These are phyloP conservation scores for Fistularia tabacaria DNA, from an alignment of 2,797 vertebrate species.

Conservation along the genomic window DNA sequence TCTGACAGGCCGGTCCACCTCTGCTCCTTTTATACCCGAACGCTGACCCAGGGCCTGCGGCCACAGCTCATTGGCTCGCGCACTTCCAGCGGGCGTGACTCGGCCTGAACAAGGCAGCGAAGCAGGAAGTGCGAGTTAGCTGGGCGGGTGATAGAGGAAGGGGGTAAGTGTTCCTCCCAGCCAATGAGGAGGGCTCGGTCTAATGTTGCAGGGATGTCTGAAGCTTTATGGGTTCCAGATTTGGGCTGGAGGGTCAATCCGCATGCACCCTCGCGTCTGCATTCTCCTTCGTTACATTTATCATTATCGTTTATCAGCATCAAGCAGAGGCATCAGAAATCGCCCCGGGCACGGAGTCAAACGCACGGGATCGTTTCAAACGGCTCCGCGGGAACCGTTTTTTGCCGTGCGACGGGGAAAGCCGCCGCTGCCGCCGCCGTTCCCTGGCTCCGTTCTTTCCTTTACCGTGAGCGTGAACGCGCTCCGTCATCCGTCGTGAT, in stretches of 20 bases:
- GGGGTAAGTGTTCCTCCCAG: slow-evolving; percentile 73
- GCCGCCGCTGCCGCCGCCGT: too few relatives aligned
- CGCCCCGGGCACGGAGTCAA: too few relatives aligned
- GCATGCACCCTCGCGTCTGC: slow-evolving; percentile 52
- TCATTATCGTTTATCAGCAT: slow-evolving; percentile 6
- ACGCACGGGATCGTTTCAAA: too few relatives aligned
- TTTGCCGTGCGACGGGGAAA: too few relatives aligned
- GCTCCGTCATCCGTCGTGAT: slow-evolving; percentile 11
- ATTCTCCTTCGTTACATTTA: slow-evolving; percentile 39
- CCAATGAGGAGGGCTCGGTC: slow-evolving; percentile 68
- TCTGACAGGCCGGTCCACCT: slow-evolving; percentile 68
- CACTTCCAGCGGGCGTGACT: slow-evolving; percentile 55
- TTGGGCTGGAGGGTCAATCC: slow-evolving; percentile 62
- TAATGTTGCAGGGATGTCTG: slow-evolving; percentile 76
- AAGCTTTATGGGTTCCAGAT: slow-evolving; percentile 89
- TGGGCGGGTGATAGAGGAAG: slow-evolving; percentile 58
- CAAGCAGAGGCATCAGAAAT: too few relatives aligned
- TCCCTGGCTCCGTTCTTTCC: background rate
- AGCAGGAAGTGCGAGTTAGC: slow-evolving; percentile 65
- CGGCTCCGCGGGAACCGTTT: too few relatives aligned
- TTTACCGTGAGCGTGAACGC: slow-evolving; percentile 7
- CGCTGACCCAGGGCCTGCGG: slow-evolving; percentile 43
- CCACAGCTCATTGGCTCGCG: slow-evolving; percentile 56
- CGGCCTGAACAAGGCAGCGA: slow-evolving; percentile 38
- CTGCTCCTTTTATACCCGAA: slow-evolving; percentile 64